Evolutionary conservation across 2,113 vertebrate genomes (phyloP), one percentile per base, ranked within the genome.

Genomic region (Bujurquina vittata): DNA sequence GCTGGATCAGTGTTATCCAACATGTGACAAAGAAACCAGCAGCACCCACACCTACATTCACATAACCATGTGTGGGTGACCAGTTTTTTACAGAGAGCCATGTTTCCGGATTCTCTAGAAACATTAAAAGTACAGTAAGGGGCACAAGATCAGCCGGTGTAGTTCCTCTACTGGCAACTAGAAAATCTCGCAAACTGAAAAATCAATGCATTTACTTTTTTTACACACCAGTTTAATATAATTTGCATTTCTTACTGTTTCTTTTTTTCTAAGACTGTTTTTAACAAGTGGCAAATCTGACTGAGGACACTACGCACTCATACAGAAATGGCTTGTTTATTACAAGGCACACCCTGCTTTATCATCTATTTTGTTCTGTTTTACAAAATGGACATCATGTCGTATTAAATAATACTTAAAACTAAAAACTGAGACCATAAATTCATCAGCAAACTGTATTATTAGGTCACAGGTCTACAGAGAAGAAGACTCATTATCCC

Each of bases 251-350:
- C 3, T 4, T 43, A 12, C 3, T 12, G 1, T 3, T 49, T 49
- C 5, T 49, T 49, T 49, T 49, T 49, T 49, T 15, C 14, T 14
- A 43, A 43, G 11, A 43, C 10, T 12, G 1, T 67, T 67, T 26
- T 37, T 46, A 22, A 43, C 1, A 0, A 6, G 22, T 7, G 62
- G 0, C 5, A 43, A 8, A 67, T 40, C 37, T 26, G 0, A 67
- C 63, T 67, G 37, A 40, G 10, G 9, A 3, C 9, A 43, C 10
- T 43, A 11, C 26, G 49, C 0, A 4, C 46, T 69, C 40, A 29
- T 69, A 49, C 46, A 49, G 15, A 49, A 18, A 40, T 2, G 1
- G 11, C 40, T 43, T 69, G 40, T 2, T 29, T 26, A 49, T 67
- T 15, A 10, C 35, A 40, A 10, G 23, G 40, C 43, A 69, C 46